phyloP scores from a whole-genome alignment of 2,888 invertebrate species.

The Temnothorax ravouxi region DNA sequence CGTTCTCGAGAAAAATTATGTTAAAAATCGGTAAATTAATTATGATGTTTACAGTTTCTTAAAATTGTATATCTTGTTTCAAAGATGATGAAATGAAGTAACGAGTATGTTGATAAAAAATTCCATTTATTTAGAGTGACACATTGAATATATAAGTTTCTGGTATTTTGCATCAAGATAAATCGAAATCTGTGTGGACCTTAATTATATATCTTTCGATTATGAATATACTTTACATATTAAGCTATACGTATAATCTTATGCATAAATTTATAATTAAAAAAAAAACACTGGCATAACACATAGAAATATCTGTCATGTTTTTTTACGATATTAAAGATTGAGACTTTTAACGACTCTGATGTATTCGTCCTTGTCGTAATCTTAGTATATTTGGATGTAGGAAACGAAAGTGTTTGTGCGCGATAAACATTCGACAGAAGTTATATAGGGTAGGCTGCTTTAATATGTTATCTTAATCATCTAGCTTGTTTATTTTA shows the following conservation, averaged over 20 bases:
- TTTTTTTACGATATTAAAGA: slow-evolving; percentile 12
- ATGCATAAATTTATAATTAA: background rate
- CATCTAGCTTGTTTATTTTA: background rate
- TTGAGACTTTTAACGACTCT: slow-evolving; percentile 21
- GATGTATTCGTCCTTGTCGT: background rate
- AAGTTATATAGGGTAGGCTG: background rate
- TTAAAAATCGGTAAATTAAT: background rate
- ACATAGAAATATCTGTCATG: background rate
- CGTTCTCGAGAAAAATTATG: background rate
- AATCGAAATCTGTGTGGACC: background rate
- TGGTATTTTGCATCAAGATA: background rate
- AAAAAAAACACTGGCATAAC: background rate
- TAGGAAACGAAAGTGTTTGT: slow-evolving; percentile 26
- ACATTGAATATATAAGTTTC: background rate
- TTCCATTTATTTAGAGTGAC: background rate
- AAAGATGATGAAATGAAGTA: background rate
- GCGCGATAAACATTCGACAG: slow-evolving; percentile 26
- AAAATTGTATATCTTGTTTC: background rate
- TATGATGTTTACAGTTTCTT: background rate
- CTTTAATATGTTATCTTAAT: background rate
- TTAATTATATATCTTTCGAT: background rate
- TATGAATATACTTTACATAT: background rate
- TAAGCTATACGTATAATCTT: background rate
- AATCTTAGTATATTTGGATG: background rate
- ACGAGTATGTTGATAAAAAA: background rate